Evolutionary conservation across 2,797 vertebrate species (phyloP).

Genomic region (Phrynocephalus forsythii): DNA sequence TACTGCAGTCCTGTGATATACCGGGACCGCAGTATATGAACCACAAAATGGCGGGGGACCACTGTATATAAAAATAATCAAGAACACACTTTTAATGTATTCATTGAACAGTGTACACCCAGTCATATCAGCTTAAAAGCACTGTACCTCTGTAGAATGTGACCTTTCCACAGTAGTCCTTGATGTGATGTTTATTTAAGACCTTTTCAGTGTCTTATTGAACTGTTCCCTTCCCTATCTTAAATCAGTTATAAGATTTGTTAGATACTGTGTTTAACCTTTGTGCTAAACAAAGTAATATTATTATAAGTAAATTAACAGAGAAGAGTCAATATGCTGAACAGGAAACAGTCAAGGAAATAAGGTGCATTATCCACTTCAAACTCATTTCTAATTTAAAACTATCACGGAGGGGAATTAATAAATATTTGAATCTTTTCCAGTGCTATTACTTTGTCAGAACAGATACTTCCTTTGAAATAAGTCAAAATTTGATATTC

Average conservation of each 20-base stretch:
- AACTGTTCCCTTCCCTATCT: conserved; percentile 36
- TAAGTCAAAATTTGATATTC: conserved; percentile 26
- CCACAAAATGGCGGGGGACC: too few species aligned
- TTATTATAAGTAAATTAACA: conserved; percentile 55
- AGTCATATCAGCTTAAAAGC: conserved; percentile 39
- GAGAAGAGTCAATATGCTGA: conserved; percentile 38
- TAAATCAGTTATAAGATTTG: background rate
- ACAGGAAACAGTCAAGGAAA: conserved; percentile 38
- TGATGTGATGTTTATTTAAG: conserved; percentile 16
- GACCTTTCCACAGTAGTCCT: conserved; percentile 14
- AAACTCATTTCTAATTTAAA: conserved; percentile 42
- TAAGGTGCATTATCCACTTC: conserved; percentile 36
- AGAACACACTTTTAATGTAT: conserved; percentile 42
- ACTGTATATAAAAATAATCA: conserved; percentile 50
- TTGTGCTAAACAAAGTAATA: conserved; percentile 40
- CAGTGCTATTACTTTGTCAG: conserved; percentile 19
- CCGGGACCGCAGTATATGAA: too few species aligned
- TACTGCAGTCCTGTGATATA: too few species aligned
- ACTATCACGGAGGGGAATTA: conserved; percentile 14
- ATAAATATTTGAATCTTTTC: conserved; percentile 33
- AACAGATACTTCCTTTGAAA: conserved; percentile 26
- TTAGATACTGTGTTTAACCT: conserved; percentile 46
- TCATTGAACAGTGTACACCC: conserved; percentile 25
- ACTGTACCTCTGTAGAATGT: conserved; percentile 33
- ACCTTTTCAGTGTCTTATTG: background rate